Evolutionary conservation across 2,113 vertebrate genomes (phyloP), one percentile per base, ranked within the genome.

Genomic region (Dasyprocta punctata): DNA sequence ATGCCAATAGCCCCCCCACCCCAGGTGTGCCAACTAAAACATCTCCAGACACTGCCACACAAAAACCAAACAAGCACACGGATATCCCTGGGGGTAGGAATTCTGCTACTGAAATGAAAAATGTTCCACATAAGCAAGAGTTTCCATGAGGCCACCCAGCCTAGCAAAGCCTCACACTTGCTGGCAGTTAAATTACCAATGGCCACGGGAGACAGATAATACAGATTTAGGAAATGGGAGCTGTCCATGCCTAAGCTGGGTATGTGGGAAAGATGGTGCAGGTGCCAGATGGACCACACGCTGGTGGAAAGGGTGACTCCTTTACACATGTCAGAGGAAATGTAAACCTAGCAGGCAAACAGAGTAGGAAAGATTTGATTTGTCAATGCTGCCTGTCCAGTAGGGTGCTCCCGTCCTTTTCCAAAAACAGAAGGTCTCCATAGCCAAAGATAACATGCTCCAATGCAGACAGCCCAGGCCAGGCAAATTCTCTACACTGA

Each of bases 271-370:
- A 95, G 89, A 61, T 12, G 60, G 36, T 52, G 16, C 26, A 69
- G 65, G 69, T 92, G 90, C 61, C 71, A 83, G 92, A 38, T 47
- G 78, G 30, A 12, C 88, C 54, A n/a, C 47, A 28, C 20, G 73
- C 16, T 2, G 80, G 65, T 95, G 92, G 94, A 58, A 84, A 85
- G 67, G 38, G 49, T 9, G 75, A 41, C 1, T 54, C 41, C 85
- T 52, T 90, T 65, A 94, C 93, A 95, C 6, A 3, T 97, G 97
- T 93, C 95, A 88, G 86, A 93, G 96, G 97, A 98, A 98, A 93
- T 92, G 93, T 93, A 92, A 89, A 75, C 75, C 58, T 54, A 82
- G 94, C 56, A 95, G 58, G 84, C 54, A 90, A 91, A 65, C 44
- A 86, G 1, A 2, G 38, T 36, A 44, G 96, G 86, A 71, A 73